Percentiles rank a stretch among this genome's conserved stretches.
phyloP scores from a whole-genome alignment of 2,113 vertebrate genomes.

The Percina caprodes region DNA sequence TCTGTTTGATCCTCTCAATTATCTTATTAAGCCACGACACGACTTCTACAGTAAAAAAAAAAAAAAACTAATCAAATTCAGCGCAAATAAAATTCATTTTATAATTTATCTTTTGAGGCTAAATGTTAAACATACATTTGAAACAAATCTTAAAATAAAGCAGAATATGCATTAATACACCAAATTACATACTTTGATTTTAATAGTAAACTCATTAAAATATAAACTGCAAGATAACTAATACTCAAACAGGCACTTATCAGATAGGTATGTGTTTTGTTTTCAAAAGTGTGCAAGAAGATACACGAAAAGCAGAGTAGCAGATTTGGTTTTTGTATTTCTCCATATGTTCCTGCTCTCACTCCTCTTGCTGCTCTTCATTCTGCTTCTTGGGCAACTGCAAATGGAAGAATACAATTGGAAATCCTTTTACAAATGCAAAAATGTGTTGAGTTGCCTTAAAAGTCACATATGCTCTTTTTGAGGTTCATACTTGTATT shows the following conservation, averaged over 20 bases:
- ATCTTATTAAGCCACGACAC: slow-evolving; percentile 16
- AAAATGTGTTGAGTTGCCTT: background rate
- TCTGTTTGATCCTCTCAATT: slow-evolving; percentile 23
- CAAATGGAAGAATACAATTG: slow-evolving; percentile 21
- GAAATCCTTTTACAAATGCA: slow-evolving; percentile 15
- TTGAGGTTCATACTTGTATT: no score
- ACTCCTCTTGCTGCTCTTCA: slow-evolving; percentile 82
- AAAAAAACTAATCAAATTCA: slow-evolving; percentile 29
- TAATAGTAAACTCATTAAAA: slow-evolving; percentile 43
- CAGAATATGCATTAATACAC: slow-evolving; percentile 43
- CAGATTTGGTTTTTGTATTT: slow-evolving; percentile 53
- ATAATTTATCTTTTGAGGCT: slow-evolving; percentile 45
- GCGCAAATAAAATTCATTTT: slow-evolving; percentile 16
- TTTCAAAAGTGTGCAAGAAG: slow-evolving; percentile 61
- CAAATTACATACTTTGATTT: slow-evolving; percentile 31
- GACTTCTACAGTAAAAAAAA: background rate
- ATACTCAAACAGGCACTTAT: slow-evolving; percentile 78
- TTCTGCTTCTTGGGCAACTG: slow-evolving; percentile 84
- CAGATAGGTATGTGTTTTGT: slow-evolving; percentile 49
- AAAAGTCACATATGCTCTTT: no score
- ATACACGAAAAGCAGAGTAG: slow-evolving; percentile 52
- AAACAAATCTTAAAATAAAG: slow-evolving; percentile 37
- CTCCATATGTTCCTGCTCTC: slow-evolving; percentile 46
- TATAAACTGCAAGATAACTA: slow-evolving; percentile 55
- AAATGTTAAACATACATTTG: slow-evolving; percentile 31